Evolutionary conservation across 2,888 invertebrate species (phyloP).

Genomic region (Pteria penguin): DNA sequence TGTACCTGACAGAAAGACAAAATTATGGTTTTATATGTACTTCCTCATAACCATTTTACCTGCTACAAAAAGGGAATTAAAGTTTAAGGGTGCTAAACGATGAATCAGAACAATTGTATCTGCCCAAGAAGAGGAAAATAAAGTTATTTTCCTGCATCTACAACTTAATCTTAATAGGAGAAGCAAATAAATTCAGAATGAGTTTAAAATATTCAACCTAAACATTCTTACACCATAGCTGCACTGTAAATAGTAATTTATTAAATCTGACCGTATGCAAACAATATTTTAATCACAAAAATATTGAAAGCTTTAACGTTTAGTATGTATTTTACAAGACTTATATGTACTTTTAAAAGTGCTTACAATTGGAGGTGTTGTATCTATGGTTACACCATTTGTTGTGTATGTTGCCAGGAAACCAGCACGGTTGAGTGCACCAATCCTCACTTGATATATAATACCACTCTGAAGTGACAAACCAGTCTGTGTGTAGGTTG

Average conservation of each 20-base stretch:
- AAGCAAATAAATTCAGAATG: too few species aligned
- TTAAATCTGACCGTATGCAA: too few species aligned
- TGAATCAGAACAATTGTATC: too few species aligned
- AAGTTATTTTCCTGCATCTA: too few species aligned
- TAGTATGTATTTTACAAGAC: too few species aligned
- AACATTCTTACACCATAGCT: too few species aligned
- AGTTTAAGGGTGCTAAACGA: neutral
- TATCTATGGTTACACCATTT: conserved; percentile 56
- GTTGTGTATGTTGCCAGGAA: conserved; percentile 54
- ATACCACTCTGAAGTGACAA: conserved; percentile 46
- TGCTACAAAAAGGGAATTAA: neutral
- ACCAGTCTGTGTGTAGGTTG: conserved; percentile 35
- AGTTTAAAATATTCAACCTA: too few species aligned
- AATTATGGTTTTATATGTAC: neutral
- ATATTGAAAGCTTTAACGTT: too few species aligned
- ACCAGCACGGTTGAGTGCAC: conserved; percentile 54
- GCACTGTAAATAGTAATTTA: too few species aligned
- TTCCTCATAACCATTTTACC: neutral
- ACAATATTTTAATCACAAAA: too few species aligned
- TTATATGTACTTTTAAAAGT: neutral
- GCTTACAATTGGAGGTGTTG: conserved; percentile 54
- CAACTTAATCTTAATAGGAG: too few species aligned
- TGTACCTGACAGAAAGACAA: conserved; percentile 19
- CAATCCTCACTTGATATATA: conserved; percentile 50
- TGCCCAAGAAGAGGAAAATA: too few species aligned